These are phyloP conservation scores for Thysanoteuthis rhombus DNA, from an alignment of 2,888 invertebrate genomes.

Conservation along the genomic window DNA sequence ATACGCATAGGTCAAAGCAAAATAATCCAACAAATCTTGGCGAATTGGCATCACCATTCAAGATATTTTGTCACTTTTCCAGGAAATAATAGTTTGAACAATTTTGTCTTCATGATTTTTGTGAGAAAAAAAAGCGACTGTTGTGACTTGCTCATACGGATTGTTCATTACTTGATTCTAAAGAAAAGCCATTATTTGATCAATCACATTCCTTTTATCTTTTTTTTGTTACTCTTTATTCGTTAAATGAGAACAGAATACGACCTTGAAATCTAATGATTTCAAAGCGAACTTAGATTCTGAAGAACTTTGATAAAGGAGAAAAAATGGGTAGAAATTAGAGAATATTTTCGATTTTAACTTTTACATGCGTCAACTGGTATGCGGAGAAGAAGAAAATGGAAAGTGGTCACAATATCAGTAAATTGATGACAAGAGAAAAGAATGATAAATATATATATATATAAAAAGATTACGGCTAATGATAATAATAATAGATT, in stretches of 20 bases:
- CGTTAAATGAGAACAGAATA: neutral
- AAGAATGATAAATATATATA: too few relatives aligned
- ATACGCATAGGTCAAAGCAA: neutral
- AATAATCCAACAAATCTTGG: neutral
- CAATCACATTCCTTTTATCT: neutral
- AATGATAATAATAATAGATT: too few relatives aligned
- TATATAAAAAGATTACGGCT: too few relatives aligned
- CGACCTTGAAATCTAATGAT: neutral
- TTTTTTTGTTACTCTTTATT: neutral
- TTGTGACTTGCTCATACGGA: neutral
- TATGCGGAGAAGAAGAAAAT: neutral
- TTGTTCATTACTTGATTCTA: neutral
- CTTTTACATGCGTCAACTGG: too few relatives aligned
- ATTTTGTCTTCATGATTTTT: neutral
- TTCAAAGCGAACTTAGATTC: neutral
- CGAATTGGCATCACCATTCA: neutral
- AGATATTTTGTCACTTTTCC: neutral
- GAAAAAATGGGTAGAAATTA: neutral
- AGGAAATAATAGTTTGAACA: neutral
- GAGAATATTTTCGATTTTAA: too few relatives aligned
- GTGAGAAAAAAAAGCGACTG: neutral
- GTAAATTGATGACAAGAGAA: too few relatives aligned
- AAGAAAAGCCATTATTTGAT: neutral
- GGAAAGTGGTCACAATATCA: neutral
- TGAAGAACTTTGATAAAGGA: neutral